Evolutionary conservation across 2,797 vertebrate species (phyloP).

Genomic region (Choloepus didactylus): DNA sequence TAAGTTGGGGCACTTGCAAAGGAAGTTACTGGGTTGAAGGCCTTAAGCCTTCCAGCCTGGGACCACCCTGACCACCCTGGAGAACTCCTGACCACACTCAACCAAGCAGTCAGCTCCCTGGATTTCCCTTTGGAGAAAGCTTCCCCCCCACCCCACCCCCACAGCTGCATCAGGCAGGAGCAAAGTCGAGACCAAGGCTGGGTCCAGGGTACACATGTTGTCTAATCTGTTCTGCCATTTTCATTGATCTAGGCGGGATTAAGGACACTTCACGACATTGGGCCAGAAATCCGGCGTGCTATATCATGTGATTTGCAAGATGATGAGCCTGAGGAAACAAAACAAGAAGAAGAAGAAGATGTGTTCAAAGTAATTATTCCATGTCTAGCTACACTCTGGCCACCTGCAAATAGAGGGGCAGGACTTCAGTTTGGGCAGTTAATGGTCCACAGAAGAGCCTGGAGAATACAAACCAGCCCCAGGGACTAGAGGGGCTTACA

Average conservation of each 20-base stretch:
- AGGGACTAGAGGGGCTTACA: neutral
- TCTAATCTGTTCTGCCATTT: constrained; percentile 88
- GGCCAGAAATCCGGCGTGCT: constrained; percentile 99
- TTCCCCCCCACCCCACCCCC: neutral
- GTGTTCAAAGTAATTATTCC: constrained; percentile 97
- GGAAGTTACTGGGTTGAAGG: neutral
- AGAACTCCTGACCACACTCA: neutral
- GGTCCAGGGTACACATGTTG: neutral
- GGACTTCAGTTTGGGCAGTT: constrained; percentile 62
- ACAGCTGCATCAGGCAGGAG: constrained; percentile 51
- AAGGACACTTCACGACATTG: constrained; percentile 99
- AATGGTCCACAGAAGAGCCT: constrained; percentile 14
- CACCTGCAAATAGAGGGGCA: constrained; percentile 65
- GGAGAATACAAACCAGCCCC: neutral
- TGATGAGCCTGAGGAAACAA: constrained; percentile 98
- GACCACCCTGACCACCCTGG: neutral
- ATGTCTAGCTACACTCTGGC: constrained; percentile 71
- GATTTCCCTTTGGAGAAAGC: constrained; percentile 47
- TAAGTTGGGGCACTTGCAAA: neutral
- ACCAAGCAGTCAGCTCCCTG: neutral
- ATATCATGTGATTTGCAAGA: constrained; percentile 99
- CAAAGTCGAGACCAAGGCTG: constrained; percentile 68
- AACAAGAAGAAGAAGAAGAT: constrained; percentile 98
- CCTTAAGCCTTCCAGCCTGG: neutral
- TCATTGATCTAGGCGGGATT: constrained; percentile 98